Evolutionary conservation across 2,888 invertebrate genomes (phyloP), one percentile per base, ranked within the genome.

Genomic region (Lutraria lutraria): DNA sequence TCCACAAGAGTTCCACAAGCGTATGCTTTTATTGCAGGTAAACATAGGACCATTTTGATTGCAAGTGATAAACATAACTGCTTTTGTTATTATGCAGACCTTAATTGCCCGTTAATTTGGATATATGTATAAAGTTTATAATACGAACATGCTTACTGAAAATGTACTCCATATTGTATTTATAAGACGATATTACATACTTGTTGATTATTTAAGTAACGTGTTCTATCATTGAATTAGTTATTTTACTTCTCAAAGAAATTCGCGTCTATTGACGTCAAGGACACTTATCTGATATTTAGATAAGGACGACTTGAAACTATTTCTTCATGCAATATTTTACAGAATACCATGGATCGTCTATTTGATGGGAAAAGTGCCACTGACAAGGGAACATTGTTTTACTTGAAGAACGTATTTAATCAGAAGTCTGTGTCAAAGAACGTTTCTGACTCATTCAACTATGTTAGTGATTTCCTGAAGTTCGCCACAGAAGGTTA

Each of bases 1-100:
- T 10, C 63, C 88, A 6, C 93, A 93, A 63, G 92, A 93, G 81
- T 91, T 93, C 76, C 91, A 92, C 80, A 92, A 89, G 80, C 25
- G 90, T 54, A 91, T 92, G 89, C 79, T 93, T 3, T 53, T 92
- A 8, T 68, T 92, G 85, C 92, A 93, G 90, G 93, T 92, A 87
- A 79, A 43, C 15, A 53, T 15, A 8, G 29, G 68, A 19, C 10
- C 29, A 25, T 68, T 10, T 25, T 10, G 10, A 13, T 6, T 68
- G 13, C 10, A 68, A 25, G 12, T 68, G 8, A 19, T 25, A 68
- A 13, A 68, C 19, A 21, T 25, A n/a, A n/a, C n/a, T n/a, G n/a
- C n/a, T n/a, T n/a, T n/a, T n/a, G n/a, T n/a, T n/a, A n/a, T n/a
- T n/a, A n/a, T n/a, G n/a, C n/a, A n/a, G n/a, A n/a, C n/a, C n/a